These are phyloP conservation scores for Hipparchia semele DNA, from an alignment of 2,888 invertebrate species.

Conservation along the genomic window DNA sequence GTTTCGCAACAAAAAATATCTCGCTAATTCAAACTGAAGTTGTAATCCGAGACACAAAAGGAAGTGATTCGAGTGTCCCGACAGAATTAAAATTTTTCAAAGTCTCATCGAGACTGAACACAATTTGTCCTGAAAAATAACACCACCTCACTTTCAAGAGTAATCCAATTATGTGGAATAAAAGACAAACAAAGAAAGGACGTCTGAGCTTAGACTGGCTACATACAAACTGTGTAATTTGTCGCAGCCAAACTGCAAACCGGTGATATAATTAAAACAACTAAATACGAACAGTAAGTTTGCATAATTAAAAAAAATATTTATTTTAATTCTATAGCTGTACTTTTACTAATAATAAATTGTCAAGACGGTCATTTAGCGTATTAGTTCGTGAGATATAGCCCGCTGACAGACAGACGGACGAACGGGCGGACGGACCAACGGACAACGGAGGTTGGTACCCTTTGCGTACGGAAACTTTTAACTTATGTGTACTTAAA, in stretches of 20 bases:
- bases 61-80: constrained; percentile 39
- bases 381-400: too few species aligned
- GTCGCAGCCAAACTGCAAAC: constrained; percentile 4
- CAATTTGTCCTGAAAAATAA: constrained; percentile 47
- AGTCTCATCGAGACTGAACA: constrained; percentile 45
- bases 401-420: too few species aligned
- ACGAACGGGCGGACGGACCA: too few species aligned
- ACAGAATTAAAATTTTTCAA: constrained; percentile 46
- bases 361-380: too few species aligned
- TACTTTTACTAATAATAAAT: too few species aligned
- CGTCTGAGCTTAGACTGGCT: constrained; percentile 19
- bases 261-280: not conserved
- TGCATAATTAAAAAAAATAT: not conserved
- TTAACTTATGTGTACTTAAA: too few species aligned
- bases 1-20: constrained; percentile 32
- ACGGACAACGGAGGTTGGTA: too few species aligned
- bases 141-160: constrained; percentile 46
- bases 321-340: too few species aligned
- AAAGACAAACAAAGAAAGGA: constrained; percentile 41
- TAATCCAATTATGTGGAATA: constrained; percentile 46
- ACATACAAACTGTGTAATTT: not conserved
- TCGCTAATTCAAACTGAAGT: constrained; percentile 38
- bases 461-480: too few species aligned
- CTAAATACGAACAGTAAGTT: not conserved
- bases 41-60: constrained; percentile 34